phyloP scores from a whole-genome alignment of 2,888 invertebrate genomes.

The Oscheius sp. region DNA sequence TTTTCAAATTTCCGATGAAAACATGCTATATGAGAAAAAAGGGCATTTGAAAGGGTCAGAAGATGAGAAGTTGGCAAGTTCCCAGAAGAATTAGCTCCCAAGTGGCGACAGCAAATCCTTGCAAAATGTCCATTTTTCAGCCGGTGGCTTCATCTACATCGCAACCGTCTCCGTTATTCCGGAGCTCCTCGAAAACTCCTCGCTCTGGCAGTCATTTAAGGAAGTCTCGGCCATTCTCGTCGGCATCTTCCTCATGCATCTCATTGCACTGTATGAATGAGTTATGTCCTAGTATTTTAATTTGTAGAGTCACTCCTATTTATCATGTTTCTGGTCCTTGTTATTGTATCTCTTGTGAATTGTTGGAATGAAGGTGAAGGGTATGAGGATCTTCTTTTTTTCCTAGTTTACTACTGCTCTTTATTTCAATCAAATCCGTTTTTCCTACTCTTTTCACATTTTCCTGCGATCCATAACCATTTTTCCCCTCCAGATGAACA shows the following conservation, averaged over 20 bases:
- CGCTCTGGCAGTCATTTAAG: conserved; percentile 65
- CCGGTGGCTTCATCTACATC: conserved; percentile 93
- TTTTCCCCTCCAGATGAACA: conserved; percentile 16
- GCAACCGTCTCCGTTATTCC: conserved; percentile 98
- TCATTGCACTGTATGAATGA: conserved; percentile 71
- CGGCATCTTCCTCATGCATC: conserved; percentile 71
- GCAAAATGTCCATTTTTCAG: conserved; percentile 34
- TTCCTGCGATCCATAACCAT: no score
- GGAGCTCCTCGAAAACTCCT: conserved; percentile 86
- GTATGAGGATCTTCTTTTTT: no score
- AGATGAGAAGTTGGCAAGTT: no score
- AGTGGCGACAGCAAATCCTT: not conserved
- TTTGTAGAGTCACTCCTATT: conserved; percentile 5
- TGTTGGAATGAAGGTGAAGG: not conserved
- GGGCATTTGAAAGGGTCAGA: no score
- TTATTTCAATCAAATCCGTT: not conserved
- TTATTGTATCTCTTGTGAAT: not conserved
- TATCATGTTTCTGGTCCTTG: conserved; percentile 1
- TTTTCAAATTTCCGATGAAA: no score
- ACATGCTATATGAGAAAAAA: no score
- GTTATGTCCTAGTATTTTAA: not conserved
- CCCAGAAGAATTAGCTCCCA: no score
- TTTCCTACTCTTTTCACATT: not conserved
- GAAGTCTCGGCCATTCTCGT: conserved; percentile 67
- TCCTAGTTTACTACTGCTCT: not conserved